phyloP scores from a whole-genome alignment of 1,140 invertebrate species.

The Zaprionus ghesquierei region DNA sequence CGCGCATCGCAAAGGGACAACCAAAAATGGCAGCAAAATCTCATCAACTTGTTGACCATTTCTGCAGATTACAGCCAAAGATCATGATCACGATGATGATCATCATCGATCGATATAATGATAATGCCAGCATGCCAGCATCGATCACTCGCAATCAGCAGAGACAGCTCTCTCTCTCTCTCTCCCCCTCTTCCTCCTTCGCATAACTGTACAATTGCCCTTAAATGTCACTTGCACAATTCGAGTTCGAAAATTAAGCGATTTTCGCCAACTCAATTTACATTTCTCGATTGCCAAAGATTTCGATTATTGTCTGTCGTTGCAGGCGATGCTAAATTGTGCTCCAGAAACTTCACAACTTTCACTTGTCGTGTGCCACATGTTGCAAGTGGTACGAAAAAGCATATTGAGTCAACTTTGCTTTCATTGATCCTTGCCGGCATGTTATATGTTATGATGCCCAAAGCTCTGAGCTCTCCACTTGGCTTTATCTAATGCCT shows the following conservation, averaged over 20 bases:
- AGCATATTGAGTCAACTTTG: background rate
- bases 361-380: slow-evolving; percentile 59
- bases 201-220: slow-evolving; percentile 57
- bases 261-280: slow-evolving; percentile 71
- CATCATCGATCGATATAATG: slow-evolving; percentile 34
- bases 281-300: slow-evolving; percentile 53
- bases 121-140: slow-evolving; percentile 41
- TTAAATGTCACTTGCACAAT: slow-evolving; percentile 35
- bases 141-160: slow-evolving; percentile 50
- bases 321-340: slow-evolving; percentile 41
- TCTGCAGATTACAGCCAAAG: slow-evolving; percentile 53
- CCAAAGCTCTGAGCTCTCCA: background rate
- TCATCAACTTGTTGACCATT: slow-evolving; percentile 61
- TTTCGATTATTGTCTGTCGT: slow-evolving; percentile 72
- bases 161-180: background rate
- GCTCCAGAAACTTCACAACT: slow-evolving; percentile 47
- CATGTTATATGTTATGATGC: background rate
- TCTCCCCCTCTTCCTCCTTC: slow-evolving; percentile 27
- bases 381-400: slow-evolving; percentile 29
- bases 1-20: slow-evolving; percentile 56
- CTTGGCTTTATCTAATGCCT: slow-evolving; percentile 12
- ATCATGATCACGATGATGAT: slow-evolving; percentile 39
- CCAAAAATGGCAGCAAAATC: slow-evolving; percentile 75
- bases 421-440: background rate
- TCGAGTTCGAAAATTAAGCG: slow-evolving; percentile 62